Evolutionary conservation across 2,888 invertebrate species (phyloP).

Genomic region (Anticlea derivata): DNA sequence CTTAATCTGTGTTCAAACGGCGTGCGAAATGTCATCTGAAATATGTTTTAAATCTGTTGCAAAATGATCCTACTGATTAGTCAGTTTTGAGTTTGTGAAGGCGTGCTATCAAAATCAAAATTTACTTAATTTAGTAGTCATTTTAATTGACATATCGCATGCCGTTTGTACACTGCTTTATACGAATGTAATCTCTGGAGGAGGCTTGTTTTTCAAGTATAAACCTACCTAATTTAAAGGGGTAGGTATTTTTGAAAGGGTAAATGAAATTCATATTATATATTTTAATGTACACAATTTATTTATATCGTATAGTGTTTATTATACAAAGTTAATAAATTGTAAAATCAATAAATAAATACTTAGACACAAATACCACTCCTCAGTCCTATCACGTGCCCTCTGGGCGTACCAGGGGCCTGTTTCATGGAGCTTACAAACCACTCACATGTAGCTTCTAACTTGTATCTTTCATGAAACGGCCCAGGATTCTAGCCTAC

Average conservation of each 20-base stretch:
- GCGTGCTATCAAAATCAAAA: no score
- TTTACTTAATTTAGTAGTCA: no score
- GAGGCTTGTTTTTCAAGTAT: no score
- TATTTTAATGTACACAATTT: conserved; percentile 82
- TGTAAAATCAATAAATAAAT: conserved; percentile 84
- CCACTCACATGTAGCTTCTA: not conserved
- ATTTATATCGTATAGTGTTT: conserved; percentile 80
- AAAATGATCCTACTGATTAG: no score
- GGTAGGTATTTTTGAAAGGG: conserved; percentile 2
- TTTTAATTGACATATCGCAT: no score
- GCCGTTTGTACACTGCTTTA: no score
- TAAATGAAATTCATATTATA: conserved; percentile 67
- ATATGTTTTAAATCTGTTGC: no score
- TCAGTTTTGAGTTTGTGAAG: no score
- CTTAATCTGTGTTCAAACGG: no score
- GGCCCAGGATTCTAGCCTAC: conserved; percentile 38
- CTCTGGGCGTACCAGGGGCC: conserved; percentile 66
- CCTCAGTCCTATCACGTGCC: conserved; percentile 74
- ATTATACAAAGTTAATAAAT: conserved; percentile 83
- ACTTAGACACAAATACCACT: conserved; percentile 63
- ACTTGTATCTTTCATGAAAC: conserved; percentile 3
- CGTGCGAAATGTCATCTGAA: no score
- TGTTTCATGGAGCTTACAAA: conserved; percentile 9
- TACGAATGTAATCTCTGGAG: no score
- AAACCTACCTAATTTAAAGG: no score